These are phyloP conservation scores for Tetheella fluctuosa DNA, from an alignment of 2,888 invertebrate genomes.

Conservation along the genomic window DNA sequence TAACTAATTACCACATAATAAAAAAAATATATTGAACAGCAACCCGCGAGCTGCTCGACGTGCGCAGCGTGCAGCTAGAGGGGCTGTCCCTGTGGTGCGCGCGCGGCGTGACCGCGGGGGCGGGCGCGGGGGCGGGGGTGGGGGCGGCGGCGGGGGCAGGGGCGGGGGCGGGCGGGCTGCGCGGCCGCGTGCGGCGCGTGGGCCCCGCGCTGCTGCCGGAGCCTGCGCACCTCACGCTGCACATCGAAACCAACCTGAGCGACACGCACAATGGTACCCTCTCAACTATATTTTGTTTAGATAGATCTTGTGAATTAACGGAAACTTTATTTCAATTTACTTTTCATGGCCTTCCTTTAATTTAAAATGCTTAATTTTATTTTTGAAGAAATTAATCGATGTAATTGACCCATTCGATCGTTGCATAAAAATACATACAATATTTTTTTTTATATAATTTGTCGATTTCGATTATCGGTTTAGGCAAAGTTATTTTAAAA, in stretches of 20 bases:
- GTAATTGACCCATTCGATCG: too few relatives aligned
- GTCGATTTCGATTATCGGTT: too few relatives aligned
- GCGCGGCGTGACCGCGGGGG: slow-evolving; percentile 58
- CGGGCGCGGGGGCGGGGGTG: slow-evolving; percentile 73
- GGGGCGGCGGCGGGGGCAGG: slow-evolving; percentile 68
- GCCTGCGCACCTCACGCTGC: slow-evolving; percentile 91
- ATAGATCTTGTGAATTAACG: too few relatives aligned
- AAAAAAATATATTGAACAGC: slow-evolving; percentile 23
- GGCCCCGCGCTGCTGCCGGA: slow-evolving; percentile 91
- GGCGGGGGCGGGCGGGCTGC: slow-evolving; percentile 78
- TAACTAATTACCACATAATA: too few relatives aligned
- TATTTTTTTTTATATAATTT: too few relatives aligned
- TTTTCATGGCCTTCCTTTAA: too few relatives aligned
- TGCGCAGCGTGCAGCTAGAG: slow-evolving; percentile 88
- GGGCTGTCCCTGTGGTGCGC: slow-evolving; percentile 92
- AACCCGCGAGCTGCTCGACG: slow-evolving; percentile 86
- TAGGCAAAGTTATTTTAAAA: too few relatives aligned
- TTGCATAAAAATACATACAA: too few relatives aligned
- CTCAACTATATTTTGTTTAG: not conserved
- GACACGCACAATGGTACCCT: slow-evolving; percentile 80
- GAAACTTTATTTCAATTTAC: too few relatives aligned
- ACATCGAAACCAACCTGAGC: slow-evolving; percentile 92
- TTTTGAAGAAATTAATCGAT: too few relatives aligned
- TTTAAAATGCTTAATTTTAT: too few relatives aligned
- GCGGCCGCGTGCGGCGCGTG: slow-evolving; percentile 58